Evolutionary conservation across 2,888 invertebrate species (phyloP).

Genomic region (Sminthurides aquaticus): DNA sequence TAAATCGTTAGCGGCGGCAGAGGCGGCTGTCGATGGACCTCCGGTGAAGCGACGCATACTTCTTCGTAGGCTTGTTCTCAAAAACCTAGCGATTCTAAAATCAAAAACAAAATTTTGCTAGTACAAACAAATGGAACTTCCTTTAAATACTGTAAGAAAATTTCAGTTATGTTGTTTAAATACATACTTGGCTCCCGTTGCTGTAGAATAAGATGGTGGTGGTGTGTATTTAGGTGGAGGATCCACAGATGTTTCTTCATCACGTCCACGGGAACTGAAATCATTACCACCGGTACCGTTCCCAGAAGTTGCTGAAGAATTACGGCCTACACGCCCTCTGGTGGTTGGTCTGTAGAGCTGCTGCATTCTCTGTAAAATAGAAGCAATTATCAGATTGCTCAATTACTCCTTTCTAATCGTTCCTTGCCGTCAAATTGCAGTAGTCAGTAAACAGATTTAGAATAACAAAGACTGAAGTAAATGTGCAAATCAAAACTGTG

Average conservation of each 20-base stretch:
- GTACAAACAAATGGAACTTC: conserved; percentile 1
- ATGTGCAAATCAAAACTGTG: too few relatives aligned
- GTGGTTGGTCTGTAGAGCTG: conserved; percentile 68
- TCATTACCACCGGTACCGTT: conserved; percentile 46
- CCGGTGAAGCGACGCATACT: conserved; percentile 62
- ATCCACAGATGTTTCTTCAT: conserved; percentile 53
- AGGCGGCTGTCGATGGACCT: conserved; percentile 25
- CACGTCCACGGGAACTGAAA: neutral
- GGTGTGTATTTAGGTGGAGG: conserved; percentile 90
- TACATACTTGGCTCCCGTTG: conserved; percentile 64
- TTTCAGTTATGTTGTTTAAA: neutral
- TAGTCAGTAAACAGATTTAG: too few relatives aligned
- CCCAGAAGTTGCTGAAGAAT: conserved; percentile 19
- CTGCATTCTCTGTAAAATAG: conserved; percentile 64
- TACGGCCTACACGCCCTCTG: conserved; percentile 31
- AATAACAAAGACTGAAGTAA: too few relatives aligned
- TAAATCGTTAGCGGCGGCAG: conserved; percentile 46
- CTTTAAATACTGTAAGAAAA: neutral
- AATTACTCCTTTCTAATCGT: conserved; percentile 2
- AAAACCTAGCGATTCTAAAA: conserved; percentile 60
- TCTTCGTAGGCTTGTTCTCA: conserved; percentile 67
- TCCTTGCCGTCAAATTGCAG: too few relatives aligned
- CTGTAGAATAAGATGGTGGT: conserved; percentile 85
- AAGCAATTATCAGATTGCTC: neutral
- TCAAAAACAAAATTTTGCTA: conserved; percentile 1